Evolutionary conservation across 2,888 invertebrate genomes (phyloP), one percentile per base, ranked within the genome.

Genomic region (Pilophorus perplexus): DNA sequence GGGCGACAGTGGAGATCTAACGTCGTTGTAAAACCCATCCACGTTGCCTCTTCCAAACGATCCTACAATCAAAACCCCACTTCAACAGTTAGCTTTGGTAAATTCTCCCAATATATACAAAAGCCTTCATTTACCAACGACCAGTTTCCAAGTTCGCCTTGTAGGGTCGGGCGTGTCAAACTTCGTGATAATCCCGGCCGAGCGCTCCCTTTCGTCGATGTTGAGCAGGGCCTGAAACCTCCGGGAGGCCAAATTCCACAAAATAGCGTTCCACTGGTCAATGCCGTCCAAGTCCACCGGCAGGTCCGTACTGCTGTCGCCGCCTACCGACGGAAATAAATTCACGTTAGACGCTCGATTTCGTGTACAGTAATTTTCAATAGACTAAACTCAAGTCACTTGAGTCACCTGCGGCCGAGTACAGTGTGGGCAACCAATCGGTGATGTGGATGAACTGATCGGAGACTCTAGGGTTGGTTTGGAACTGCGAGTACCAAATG

Each of bases 141-240:
- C 76, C 64, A 81, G 74, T 73, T 81, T 81, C 80, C 81, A 81
- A 69, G 79, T 78, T 46, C 68, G 18, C 20, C 69, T 70, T 4
- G 66, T 68, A 3, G 67, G 65, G 38, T 68, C 64, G 23, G 71
- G 77, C 74, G 72, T 79, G 40, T 69, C 69, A 27, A 68, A 69
- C 16, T 66, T 67, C n/a, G 70, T 65, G 10, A 71, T 72, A 44
- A 80, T 71, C 55, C 77, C 80, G 33, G 79, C 76, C 73, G 79
- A 77, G 60, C 80, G 76, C 18, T 78, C 78, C 70, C 75, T 77
- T 72, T 85, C 84, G 73, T 90, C 88, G 67, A 91, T 85, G 74
- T 87, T 87, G 70, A 88, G 81, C 4, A 90, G 77, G 14, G 89
- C 79, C 69, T 86, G 85, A 14, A 81, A 80, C 16, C 89, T 77